A percentile compares a stretch with the other conserved stretches of the same genome.
phyloP scores from a whole-genome alignment of 2,797 vertebrate genomes.

The Myotis planiceps region DNA sequence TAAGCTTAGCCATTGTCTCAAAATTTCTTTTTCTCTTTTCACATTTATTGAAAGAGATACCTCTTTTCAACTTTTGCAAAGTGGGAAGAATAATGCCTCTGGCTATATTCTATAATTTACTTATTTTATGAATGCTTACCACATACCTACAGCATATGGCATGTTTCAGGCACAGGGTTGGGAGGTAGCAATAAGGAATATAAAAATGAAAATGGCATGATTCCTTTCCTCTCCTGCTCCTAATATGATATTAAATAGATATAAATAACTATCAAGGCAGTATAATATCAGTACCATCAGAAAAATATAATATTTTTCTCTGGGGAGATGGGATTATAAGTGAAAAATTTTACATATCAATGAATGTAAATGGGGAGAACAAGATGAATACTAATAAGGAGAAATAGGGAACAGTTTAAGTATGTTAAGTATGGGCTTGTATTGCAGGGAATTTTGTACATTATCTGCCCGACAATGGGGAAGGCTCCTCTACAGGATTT shows the following conservation, averaged over 20 bases:
- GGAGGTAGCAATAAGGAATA: not conserved
- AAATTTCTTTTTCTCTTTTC: not conserved
- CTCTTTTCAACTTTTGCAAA: not conserved
- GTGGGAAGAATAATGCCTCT: not conserved
- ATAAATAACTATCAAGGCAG: not conserved
- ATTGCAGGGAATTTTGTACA: not conserved
- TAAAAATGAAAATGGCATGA: not conserved
- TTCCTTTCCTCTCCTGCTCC: not conserved
- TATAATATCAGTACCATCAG: not conserved
- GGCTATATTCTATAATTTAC: not conserved
- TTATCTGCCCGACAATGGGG: not conserved
- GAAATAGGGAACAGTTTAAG: not conserved
- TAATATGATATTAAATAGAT: not conserved
- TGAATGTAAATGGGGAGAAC: not conserved
- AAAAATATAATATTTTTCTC: not conserved
- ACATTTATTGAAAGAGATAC: not conserved
- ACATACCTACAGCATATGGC: not conserved
- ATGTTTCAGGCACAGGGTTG: not conserved
- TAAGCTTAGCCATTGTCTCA: not conserved
- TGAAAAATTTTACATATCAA: not conserved
- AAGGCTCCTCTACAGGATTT: not conserved
- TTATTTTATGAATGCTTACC: not conserved
- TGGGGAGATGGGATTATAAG: not conserved
- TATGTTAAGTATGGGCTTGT: not conserved
- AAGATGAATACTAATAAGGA: not conserved